Conservation (phyloP, 2,113 vertebrate species). For the Dicentrarchus labrax region DNA sequence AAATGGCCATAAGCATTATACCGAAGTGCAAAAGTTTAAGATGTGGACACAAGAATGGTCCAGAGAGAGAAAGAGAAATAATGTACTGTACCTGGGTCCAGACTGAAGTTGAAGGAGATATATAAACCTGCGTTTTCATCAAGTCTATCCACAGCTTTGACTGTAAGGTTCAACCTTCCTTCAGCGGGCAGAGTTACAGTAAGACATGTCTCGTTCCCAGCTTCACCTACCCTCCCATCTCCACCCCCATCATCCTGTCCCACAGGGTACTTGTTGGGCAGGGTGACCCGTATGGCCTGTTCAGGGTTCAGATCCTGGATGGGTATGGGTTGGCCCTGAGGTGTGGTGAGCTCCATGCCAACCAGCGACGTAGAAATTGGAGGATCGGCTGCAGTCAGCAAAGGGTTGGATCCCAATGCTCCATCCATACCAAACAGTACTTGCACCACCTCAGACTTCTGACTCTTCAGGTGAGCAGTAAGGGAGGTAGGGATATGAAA, state of each 20-base stretch:
- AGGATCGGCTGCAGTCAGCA: slow-evolving; percentile 70
- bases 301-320: slow-evolving; percentile 77
- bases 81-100: slow-evolving; percentile 74
- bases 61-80: background rate
- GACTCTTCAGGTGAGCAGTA: slow-evolving; percentile 60
- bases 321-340: slow-evolving; percentile 76
- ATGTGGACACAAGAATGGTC: background rate
- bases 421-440: slow-evolving; percentile 76
- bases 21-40: background rate
- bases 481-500: slow-evolving; percentile 79
- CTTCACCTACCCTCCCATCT: background rate
- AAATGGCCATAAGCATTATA: background rate
- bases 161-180: slow-evolving; percentile 76
- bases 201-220: slow-evolving; percentile 39
- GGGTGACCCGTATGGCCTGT: slow-evolving; percentile 77
- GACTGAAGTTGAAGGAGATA: slow-evolving; percentile 80
- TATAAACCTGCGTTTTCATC: slow-evolving; percentile 81
- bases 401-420: slow-evolving; percentile 45
- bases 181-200: slow-evolving; percentile 56
- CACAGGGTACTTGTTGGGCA: slow-evolving; percentile 63
- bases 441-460: slow-evolving; percentile 81
- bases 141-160: slow-evolving; percentile 67
- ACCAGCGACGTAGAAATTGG: slow-evolving; percentile 83
- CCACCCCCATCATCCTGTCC: background rate
- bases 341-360: slow-evolving; percentile 84